Percentiles rank a stretch among this genome's conserved stretches.
Conservation (phyloP, 2,113 vertebrate genomes). For the Pterocles burchelli region DNA sequence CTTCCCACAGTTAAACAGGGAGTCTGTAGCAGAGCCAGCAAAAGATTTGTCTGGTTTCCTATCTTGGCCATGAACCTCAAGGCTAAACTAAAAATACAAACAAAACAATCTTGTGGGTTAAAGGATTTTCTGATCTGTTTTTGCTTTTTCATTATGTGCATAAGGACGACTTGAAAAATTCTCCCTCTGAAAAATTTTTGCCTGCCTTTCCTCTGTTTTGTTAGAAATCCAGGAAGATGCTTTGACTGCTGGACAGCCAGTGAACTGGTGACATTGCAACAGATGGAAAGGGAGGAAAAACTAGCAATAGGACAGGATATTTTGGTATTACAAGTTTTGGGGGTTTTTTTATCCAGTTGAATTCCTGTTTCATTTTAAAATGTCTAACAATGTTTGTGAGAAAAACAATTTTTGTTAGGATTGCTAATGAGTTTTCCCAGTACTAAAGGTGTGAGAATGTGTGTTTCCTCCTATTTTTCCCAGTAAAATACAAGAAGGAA, state of each 20-base stretch:
- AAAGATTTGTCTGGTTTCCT: conserved; percentile 9
- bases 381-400: neutral
- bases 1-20: neutral
- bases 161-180: neutral
- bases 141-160: neutral
- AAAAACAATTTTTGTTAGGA: neutral
- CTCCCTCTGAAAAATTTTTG: neutral
- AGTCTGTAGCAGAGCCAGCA: neutral
- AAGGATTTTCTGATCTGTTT: neutral
- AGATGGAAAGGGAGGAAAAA: neutral
- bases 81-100: conserved; percentile 29
- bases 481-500: conserved; percentile 29
- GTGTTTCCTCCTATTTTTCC: conserved; percentile 43
- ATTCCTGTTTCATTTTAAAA: neutral
- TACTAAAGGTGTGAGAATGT: conserved; percentile 38
- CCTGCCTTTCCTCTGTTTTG: neutral
- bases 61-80: conserved; percentile 3
- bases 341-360: neutral
- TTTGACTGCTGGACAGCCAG: neutral
- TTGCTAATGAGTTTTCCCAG: neutral
- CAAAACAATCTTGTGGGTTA: neutral
- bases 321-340: neutral
- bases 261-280: neutral
- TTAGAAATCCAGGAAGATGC: neutral
- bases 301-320: neutral